Percentiles rank a stretch among this genome's conserved stretches.
Conservation (phyloP, 2,888 invertebrate genomes). For the Caenorhabditis sinica region DNA sequence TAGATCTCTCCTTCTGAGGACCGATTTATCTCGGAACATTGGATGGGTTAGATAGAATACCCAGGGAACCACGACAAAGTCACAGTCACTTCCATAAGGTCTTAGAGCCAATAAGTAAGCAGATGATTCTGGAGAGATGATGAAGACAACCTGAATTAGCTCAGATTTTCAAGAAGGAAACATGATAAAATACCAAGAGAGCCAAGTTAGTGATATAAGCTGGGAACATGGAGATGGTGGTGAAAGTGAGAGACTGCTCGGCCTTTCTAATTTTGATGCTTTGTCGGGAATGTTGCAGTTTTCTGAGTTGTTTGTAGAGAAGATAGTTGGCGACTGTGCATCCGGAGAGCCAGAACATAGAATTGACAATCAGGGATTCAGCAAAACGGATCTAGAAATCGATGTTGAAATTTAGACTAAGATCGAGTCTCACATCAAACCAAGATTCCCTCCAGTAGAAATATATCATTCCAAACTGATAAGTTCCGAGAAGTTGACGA, state of each 20-base stretch:
- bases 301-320: conserved; percentile 19
- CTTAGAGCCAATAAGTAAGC: not conserved
- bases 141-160: not conserved
- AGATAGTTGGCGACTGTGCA: conserved; percentile 17
- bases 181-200: conserved; percentile 13
- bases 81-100: conserved; percentile 13
- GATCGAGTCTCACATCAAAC: not conserved
- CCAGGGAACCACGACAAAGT: conserved; percentile 1
- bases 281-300: not conserved
- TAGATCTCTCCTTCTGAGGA: not conserved
- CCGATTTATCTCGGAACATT: not conserved
- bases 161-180: too few species aligned
- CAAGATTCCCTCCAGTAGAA: not conserved
- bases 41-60: conserved; percentile 14
- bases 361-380: not conserved
- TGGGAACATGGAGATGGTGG: conserved; percentile 22
- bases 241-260: conserved; percentile 16
- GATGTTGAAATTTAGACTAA: not conserved
- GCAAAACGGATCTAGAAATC: not conserved
- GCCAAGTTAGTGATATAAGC: conserved; percentile 30
- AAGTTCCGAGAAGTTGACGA: conserved; percentile 14
- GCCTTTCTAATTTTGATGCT: conserved; percentile 12
- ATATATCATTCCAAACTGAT: conserved; percentile 24
- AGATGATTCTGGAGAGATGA: not conserved
- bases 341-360: conserved; percentile 12